phyloP scores from a whole-genome alignment of 2,113 vertebrate species.

The Platysternon megacephalum region DNA sequence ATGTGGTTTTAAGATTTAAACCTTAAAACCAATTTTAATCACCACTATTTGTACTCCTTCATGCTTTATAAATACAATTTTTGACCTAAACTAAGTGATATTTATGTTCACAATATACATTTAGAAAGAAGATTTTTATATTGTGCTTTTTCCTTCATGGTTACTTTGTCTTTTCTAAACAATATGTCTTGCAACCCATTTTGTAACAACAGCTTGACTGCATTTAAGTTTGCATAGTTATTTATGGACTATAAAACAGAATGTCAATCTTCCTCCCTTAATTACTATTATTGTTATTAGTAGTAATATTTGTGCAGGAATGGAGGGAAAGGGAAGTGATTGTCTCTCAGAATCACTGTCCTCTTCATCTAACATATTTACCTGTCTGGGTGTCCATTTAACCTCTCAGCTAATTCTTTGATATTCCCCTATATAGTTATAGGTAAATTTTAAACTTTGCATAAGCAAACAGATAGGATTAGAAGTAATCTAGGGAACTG shows the following conservation, averaged over 20 bases:
- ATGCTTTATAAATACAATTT: conserved; percentile 4
- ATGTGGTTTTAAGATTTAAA: conserved; percentile 29
- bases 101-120: background rate
- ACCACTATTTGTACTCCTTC: background rate
- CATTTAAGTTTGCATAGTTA: background rate
- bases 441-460: background rate
- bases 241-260: background rate
- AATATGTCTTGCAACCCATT: background rate
- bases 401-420: background rate
- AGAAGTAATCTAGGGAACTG: background rate
- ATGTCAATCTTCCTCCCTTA: background rate
- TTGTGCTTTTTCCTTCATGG: background rate
- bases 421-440: background rate
- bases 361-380: background rate
- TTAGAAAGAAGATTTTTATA: background rate
- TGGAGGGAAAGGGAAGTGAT: background rate
- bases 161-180: background rate
- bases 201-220: background rate
- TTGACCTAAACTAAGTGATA: background rate
- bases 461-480: background rate
- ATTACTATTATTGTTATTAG: background rate
- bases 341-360: background rate
- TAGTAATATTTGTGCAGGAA: background rate
- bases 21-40: conserved; percentile 11
- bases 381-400: background rate